Evolutionary conservation across 2,113 vertebrate species (phyloP).

Genomic region (Meleagris gallopavo): DNA sequence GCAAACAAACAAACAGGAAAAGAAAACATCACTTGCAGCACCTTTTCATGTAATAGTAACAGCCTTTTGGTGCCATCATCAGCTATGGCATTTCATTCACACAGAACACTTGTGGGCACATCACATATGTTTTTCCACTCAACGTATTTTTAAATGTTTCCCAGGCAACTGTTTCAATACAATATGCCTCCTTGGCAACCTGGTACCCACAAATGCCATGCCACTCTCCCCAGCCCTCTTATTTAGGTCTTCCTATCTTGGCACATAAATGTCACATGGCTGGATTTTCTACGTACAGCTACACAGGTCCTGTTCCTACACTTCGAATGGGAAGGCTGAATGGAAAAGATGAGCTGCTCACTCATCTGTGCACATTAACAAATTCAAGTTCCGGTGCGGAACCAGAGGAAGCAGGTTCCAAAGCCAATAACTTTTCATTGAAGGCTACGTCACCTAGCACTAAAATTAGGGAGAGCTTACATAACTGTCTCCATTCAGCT

Average conservation of each 20-base stretch:
- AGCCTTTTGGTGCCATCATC: slow-evolving; percentile 55
- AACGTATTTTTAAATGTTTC: slow-evolving; percentile 69
- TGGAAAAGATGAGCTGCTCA: not conserved
- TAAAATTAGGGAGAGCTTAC: not conserved
- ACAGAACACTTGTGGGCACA: slow-evolving; percentile 61
- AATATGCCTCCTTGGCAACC: slow-evolving; percentile 73
- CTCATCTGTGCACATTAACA: not conserved
- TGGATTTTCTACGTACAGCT: not conserved
- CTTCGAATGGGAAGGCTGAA: not conserved
- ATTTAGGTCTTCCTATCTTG: slow-evolving; percentile 19
- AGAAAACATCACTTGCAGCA: not conserved
- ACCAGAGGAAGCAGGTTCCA: not conserved
- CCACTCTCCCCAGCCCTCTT: slow-evolving; percentile 44
- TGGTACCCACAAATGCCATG: slow-evolving; percentile 52
- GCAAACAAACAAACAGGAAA: not conserved
- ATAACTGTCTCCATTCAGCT: not conserved
- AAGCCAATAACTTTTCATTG: not conserved
- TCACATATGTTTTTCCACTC: slow-evolving; percentile 63
- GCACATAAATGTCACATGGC: slow-evolving; percentile 18
- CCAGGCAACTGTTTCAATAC: slow-evolving; percentile 72
- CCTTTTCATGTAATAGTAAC: slow-evolving; percentile 65
- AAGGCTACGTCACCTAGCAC: not conserved
- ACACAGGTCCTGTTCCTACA: not conserved
- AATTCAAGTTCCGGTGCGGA: not conserved
- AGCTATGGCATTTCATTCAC: slow-evolving; percentile 60